Evolutionary conservation across 1,140 invertebrate species (phyloP).

Genomic region (Plodia interpunctella): DNA sequence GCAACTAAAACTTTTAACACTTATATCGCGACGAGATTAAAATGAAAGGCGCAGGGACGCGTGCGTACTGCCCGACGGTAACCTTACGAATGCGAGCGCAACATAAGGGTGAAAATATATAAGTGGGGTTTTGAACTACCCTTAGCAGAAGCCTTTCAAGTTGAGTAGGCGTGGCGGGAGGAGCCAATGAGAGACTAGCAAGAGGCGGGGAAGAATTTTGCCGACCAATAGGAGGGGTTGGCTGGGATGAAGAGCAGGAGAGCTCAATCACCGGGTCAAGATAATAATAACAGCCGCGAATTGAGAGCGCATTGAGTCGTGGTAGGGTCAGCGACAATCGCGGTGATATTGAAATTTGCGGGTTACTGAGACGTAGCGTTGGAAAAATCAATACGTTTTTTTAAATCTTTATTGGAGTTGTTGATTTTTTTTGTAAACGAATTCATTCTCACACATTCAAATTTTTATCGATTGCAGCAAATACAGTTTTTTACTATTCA

Average conservation of each 20-base stretch:
- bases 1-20: constrained; percentile 67
- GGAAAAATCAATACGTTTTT: background rate
- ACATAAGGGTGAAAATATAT: constrained; percentile 71
- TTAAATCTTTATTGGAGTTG: background rate
- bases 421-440: too few relatives aligned
- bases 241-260: constrained; percentile 54
- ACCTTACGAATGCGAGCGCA: constrained; percentile 62
- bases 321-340: constrained; percentile 70
- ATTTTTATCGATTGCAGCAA: too few relatives aligned
- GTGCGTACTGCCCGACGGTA: constrained; percentile 58
- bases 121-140: constrained; percentile 70
- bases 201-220: constrained; percentile 53
- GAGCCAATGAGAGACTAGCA: constrained; percentile 46
- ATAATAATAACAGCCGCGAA: constrained; percentile 72
- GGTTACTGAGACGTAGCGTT: constrained; percentile 21
- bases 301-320: constrained; percentile 71
- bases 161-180: constrained; percentile 49
- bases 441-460: too few relatives aligned
- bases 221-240: constrained; percentile 50
- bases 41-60: constrained; percentile 33
- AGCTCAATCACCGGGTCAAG: constrained; percentile 72
- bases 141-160: constrained; percentile 58
- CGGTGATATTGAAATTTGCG: constrained; percentile 58
- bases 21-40: constrained; percentile 49
- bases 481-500: too few relatives aligned